A percentile compares a stretch with the other conserved stretches of the same genome.
Conservation (phyloP, 1,140 invertebrate species). For the Aphelenchoides avenae region DNA sequence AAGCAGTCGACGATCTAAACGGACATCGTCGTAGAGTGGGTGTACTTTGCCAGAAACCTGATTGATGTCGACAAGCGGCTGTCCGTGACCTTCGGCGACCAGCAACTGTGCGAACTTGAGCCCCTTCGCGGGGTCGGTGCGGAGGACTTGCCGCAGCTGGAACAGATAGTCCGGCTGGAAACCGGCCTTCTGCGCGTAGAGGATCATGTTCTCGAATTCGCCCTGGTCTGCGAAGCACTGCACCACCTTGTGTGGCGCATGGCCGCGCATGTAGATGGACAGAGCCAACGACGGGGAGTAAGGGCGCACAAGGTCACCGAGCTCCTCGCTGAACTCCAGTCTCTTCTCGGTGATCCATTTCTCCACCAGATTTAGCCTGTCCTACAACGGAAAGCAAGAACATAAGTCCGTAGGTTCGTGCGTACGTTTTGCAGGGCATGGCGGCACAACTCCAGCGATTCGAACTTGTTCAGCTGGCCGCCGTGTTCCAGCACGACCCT, state of each 20-base stretch:
- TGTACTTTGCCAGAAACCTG: neutral
- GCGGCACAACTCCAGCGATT: slow-evolving; percentile 36
- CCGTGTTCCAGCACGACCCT: slow-evolving; percentile 6
- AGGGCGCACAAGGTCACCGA: slow-evolving; percentile 90
- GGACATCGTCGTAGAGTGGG: slow-evolving; percentile 74
- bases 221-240: slow-evolving; percentile 99
- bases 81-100: slow-evolving; percentile 71
- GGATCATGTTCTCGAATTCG: slow-evolving; percentile 96
- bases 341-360: slow-evolving; percentile 99
- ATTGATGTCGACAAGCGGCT: slow-evolving; percentile 64
- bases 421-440: slow-evolving; percentile 75
- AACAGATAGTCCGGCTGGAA: slow-evolving; percentile 96
- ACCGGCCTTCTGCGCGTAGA: slow-evolving; percentile 97
- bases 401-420: no score
- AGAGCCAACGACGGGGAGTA: slow-evolving; percentile 90
- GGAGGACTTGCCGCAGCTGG: slow-evolving; percentile 88
- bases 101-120: slow-evolving; percentile 79
- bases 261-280: slow-evolving; percentile 90
- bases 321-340: slow-evolving; percentile 93
- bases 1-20: slow-evolving; percentile 93
- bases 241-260: slow-evolving; percentile 86
- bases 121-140: slow-evolving; percentile 87
- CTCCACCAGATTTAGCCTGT: slow-evolving; percentile 89
- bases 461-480: slow-evolving; percentile 8
- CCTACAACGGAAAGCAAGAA: no score